phyloP scores from a whole-genome alignment of 2,113 vertebrate species.

The Thymallus thymallus region DNA sequence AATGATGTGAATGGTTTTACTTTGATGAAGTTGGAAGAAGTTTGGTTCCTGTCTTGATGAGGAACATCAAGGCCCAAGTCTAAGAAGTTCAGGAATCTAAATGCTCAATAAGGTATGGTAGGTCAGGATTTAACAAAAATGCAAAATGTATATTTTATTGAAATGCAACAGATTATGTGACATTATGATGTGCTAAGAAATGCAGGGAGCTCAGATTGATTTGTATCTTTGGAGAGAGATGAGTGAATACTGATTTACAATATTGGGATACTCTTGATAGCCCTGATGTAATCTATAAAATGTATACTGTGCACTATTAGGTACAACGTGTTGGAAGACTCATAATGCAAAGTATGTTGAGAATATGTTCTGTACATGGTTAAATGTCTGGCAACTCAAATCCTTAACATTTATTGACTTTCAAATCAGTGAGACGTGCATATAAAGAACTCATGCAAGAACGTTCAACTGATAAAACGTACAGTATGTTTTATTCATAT shows the following conservation, averaged over 20 bases:
- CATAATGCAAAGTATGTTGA: background rate
- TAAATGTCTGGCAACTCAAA: background rate
- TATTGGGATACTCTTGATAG: background rate
- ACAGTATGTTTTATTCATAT: constrained; percentile 91
- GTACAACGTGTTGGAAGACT: background rate
- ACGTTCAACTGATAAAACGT: constrained; percentile 82
- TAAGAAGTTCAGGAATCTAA: background rate
- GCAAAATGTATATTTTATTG: too few relatives aligned
- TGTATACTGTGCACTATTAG: background rate
- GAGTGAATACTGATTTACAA: background rate
- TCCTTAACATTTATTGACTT: background rate
- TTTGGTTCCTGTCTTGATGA: too few relatives aligned
- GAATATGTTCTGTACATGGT: background rate
- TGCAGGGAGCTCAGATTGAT: background rate
- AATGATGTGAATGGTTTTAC: too few relatives aligned
- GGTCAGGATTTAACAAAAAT: background rate
- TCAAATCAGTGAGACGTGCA: constrained; percentile 1
- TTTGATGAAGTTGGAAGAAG: too few relatives aligned
- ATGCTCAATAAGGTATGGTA: background rate
- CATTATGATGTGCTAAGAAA: too few relatives aligned
- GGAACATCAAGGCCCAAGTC: too few relatives aligned
- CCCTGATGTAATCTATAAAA: background rate
- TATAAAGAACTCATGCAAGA: constrained; percentile 53
- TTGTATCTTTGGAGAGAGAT: background rate
- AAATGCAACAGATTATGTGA: too few relatives aligned